Base-by-base conservation (phyloP, 1,140 invertebrate genomes). In the Drosophila melanica region DNA sequence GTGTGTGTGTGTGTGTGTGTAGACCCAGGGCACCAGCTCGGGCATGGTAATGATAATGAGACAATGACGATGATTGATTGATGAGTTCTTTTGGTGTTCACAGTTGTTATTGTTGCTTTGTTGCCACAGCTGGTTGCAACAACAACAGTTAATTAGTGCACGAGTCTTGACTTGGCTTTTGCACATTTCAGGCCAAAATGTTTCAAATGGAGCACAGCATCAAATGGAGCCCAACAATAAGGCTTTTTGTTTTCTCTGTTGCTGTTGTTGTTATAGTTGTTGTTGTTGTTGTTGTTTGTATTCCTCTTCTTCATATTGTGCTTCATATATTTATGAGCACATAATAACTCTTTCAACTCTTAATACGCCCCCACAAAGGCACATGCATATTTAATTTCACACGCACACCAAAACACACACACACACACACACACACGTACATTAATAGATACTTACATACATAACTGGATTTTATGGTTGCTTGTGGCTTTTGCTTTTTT, bases 61-160 rank as follows among this genome's bases (percentile, higher is more conserved):
- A 81, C 79, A 77, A 81, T 81, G 79, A 81, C 69, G 79, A 81
- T 81, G 79, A 81, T 81, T 81, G 79, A 81, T 81, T 81, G 79
- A 81, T 75, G 74, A 81, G 79, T 81, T 81, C 74, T 63, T 72
- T 70, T 57, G 74, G 54, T 74, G 20, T 45, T 53, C 48, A 54
- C 57, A 55, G 53, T 66, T 67, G 57, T 47, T 53, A n/a, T 53
- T 58, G 47, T n/a, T 71, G 35, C 23, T 50, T 20, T 51, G 47
- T 27, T 47, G 27, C 27, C 41, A 16, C 57, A 69, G 50, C 66
- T 45, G 42, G 18, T 41, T 54, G 44, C 68, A 60, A 33, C 64
- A 60, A 69, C 63, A 53, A 53, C 63, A 58, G 69, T 60, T 68
- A 68, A 73, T 73, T 73, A 73, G 64, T 12, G 54, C 53, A 23